Conservation (phyloP, 2,797 vertebrate genomes). For the Rousettus madagascariensis region DNA sequence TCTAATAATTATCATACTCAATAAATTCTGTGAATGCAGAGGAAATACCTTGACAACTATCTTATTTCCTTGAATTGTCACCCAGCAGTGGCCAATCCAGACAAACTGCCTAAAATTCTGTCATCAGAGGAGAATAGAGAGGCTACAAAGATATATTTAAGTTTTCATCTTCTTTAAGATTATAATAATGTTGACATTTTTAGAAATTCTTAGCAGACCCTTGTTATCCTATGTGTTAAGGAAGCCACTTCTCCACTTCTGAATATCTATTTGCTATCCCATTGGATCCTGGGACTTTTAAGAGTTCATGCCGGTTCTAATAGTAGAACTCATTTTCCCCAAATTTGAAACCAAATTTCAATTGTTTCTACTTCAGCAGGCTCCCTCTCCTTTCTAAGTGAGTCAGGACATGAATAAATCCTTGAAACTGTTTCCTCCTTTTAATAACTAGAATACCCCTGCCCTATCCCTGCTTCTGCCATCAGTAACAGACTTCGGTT, state of each 20-base stretch:
- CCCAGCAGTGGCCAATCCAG: neutral
- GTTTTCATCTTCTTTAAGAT: slow-evolving; percentile 13
- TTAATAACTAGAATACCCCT: too few species aligned
- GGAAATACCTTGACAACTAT: neutral
- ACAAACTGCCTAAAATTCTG: neutral
- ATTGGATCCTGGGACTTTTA: neutral
- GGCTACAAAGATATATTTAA: neutral
- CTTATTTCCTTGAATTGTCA: neutral
- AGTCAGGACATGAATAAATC: neutral
- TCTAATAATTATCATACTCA: neutral
- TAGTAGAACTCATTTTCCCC: neutral
- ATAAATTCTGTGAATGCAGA: neutral
- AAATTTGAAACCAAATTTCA: neutral
- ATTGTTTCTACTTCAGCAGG: neutral
- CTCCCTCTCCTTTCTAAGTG: neutral
- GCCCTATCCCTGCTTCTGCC: neutral
- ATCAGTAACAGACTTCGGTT: neutral
- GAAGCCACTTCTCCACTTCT: neutral
- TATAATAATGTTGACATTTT: neutral
- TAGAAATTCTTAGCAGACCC: neutral
- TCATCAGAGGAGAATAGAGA: neutral
- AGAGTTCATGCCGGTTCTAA: neutral
- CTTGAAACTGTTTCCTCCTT: neutral
- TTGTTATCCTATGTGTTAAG: neutral
- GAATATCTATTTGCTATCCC: neutral